Conservation (phyloP, 1,140 invertebrate species). For the Oppia nitens region DNA sequence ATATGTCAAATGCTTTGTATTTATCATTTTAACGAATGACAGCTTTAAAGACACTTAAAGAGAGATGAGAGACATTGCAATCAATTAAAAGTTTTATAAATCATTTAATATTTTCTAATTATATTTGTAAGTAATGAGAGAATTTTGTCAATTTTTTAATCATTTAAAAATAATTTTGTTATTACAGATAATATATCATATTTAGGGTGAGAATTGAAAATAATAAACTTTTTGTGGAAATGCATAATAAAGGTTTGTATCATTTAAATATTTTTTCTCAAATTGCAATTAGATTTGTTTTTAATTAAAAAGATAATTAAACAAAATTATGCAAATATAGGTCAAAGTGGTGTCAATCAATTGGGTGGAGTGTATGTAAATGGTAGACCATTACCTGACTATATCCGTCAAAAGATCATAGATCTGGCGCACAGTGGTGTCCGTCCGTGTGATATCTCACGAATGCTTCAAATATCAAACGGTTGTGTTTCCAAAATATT, state of each 20-base stretch:
- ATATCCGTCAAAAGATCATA: constrained; percentile 84
- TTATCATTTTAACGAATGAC: neutral
- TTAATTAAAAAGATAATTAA: no score
- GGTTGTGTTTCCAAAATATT: constrained; percentile 89
- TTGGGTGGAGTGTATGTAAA: constrained; percentile 95
- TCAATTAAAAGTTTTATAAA: no score
- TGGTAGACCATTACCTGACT: constrained; percentile 84
- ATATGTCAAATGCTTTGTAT: neutral
- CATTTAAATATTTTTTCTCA: no score
- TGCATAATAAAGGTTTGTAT: neutral
- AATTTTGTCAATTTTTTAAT: neutral
- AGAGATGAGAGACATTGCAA: no score
- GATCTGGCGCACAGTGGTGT: constrained; percentile 92
- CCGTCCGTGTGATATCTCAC: constrained; percentile 91
- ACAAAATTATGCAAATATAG: constrained; percentile 32
- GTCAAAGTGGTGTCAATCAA: constrained; percentile 94
- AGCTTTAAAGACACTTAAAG: neutral
- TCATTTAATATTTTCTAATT: no score
- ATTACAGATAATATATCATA: neutral
- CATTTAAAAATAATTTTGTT: neutral
- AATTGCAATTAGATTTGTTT: no score
- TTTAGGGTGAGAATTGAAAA: neutral
- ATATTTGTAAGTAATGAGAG: no score
- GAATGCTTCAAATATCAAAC: constrained; percentile 89
- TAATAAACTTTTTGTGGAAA: neutral